Base-by-base conservation (phyloP, 2,113 vertebrate species). In the Colossoma macropomum region DNA sequence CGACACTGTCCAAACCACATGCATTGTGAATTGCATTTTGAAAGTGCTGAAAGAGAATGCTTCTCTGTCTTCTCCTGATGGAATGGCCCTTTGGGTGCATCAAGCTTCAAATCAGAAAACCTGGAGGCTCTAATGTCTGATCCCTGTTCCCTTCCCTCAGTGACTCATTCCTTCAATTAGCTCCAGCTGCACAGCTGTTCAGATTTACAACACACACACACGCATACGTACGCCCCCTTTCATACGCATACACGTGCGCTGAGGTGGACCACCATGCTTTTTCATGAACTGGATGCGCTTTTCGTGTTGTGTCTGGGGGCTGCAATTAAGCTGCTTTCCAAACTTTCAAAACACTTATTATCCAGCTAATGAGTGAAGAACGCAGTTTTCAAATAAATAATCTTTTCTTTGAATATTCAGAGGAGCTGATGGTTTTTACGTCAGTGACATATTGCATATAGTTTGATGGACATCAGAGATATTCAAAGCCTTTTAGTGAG, bases 171-270 rank as follows among this genome's bases (percentile, higher is more conserved):
- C 15, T 71, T 82, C 69, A 77, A 66, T 73, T 45, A 77, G 45
- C n/a, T 85, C 84, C 41, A 85, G 70, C 45, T 81, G 74, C 70
- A 73, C 45, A 45, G 27, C 38, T 65, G 48, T 81, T 45, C 68
- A 45, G 68, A 34, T 62, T 62, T 62, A 15, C 69, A 30, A 8
- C 71, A 41, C 54, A 25, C 70, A 68, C n/a, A 27, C 23, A n/a
- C 32, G 5, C 60, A 65, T 1, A n/a, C 4, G 15, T 59, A 65
- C 4, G 25, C 59, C 15, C 21, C 5, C 75, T 25, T 54, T 28
- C 12, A 21, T 10, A 75, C 7, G 19, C 60, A 75, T 52, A 54
- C 38, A 28, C 28, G 69, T 30, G 60, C n/a, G 76, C 62, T 73
- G 19, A 38, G 48, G 13, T 68, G n/a, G 50, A 68, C 38, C 32